Evolutionary conservation across 2,888 invertebrate genomes (phyloP).

Genomic region (Hybos culiciformis): DNA sequence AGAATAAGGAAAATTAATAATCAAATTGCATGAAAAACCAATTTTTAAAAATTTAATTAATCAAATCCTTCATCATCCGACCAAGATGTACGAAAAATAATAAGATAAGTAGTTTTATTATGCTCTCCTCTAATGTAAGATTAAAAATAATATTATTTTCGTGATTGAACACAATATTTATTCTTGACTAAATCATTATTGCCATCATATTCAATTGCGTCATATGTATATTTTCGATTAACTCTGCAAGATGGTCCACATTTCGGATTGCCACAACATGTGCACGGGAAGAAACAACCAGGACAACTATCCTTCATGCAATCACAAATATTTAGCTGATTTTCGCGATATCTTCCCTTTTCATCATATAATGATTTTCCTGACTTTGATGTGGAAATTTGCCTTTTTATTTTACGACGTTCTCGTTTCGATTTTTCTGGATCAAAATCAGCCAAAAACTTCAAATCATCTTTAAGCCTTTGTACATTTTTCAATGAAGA

Average conservation of each 20-base stretch:
- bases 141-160: too few relatives aligned
- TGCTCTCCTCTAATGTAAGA: too few relatives aligned
- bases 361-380: conserved; percentile 49
- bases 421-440: conserved; percentile 68
- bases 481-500: background rate
- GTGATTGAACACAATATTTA: conserved; percentile 7
- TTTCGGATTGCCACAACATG: conserved; percentile 56
- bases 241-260: conserved; percentile 72
- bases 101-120: too few relatives aligned
- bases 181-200: conserved; percentile 44
- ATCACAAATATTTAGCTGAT: conserved; percentile 66
- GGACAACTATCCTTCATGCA: conserved; percentile 62
- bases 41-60: too few relatives aligned
- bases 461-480: conserved; percentile 9
- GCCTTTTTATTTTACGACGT: conserved; percentile 59
- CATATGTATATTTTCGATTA: conserved; percentile 65
- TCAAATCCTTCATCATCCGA: too few relatives aligned
- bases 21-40: too few relatives aligned
- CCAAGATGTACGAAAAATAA: too few relatives aligned
- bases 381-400: conserved; percentile 25
- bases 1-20: too few relatives aligned
- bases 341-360: conserved; percentile 46
- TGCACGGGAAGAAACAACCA: conserved; percentile 75
- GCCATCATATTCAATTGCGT: conserved; percentile 65
- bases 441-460: conserved; percentile 49